A percentile compares a stretch with the other conserved stretches of the same genome.
phyloP scores from a whole-genome alignment of 2,113 vertebrate species.

The Trematocara stigmaticum region DNA sequence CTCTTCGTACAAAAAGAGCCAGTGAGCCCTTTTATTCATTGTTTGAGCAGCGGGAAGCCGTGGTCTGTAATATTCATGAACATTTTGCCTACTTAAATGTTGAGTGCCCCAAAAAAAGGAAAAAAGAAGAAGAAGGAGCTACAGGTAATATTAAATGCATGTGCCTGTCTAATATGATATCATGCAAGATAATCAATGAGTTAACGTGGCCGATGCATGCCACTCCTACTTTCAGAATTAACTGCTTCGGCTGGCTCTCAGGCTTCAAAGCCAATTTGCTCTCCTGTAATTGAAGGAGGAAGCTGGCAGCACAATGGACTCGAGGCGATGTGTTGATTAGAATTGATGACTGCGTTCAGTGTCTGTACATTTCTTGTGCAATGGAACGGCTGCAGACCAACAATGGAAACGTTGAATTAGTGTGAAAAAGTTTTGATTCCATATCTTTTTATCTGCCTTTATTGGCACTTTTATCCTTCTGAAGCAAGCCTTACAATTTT shows the following conservation, averaged over 20 bases:
- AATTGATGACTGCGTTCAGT: slow-evolving; percentile 46
- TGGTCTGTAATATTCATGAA: slow-evolving; percentile 28
- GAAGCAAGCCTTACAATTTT: not conserved
- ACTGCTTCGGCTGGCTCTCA: slow-evolving; percentile 36
- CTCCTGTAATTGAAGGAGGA: slow-evolving; percentile 54
- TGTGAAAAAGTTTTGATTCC: not conserved
- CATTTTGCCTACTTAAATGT: not conserved
- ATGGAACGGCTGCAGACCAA: not conserved
- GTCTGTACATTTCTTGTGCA: not conserved
- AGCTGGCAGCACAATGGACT: slow-evolving; percentile 49
- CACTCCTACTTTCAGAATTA: slow-evolving; percentile 36
- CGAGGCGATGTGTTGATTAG: slow-evolving; percentile 40
- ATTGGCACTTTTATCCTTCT: not conserved
- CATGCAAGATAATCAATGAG: slow-evolving; percentile 24
- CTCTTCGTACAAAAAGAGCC: slow-evolving; percentile 21
- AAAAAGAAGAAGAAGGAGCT: not conserved
- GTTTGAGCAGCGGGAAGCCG: slow-evolving; percentile 31
- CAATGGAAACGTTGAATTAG: not conserved
- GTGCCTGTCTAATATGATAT: not conserved
- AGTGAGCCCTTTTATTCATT: slow-evolving; percentile 53
- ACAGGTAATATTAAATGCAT: slow-evolving; percentile 3
- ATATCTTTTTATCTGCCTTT: not conserved
- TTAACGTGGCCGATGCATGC: not conserved
- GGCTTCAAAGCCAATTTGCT: slow-evolving; percentile 50
- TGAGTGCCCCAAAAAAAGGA: not conserved